Evolutionary conservation across 2,888 invertebrate genomes (phyloP), one percentile per base, ranked within the genome.

Genomic region (Calephelis perditalis): DNA sequence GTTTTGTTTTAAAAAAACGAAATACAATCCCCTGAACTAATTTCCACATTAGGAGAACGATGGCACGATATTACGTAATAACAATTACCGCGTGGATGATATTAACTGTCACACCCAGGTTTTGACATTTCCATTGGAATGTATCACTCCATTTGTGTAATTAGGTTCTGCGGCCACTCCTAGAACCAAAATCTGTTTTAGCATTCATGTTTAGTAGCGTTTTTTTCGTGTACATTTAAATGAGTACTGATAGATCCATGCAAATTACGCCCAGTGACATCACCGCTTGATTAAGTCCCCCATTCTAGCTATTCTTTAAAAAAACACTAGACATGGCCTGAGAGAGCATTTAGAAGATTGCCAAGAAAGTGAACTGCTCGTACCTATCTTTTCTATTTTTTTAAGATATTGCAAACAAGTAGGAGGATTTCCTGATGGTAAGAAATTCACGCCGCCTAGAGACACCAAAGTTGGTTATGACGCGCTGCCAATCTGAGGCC

Each of bases 71-170:
- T 49, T 49, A 49, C 49, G 49, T 49, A 49, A 49, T 49, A 7
- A 49, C 49, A 49, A 49, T 49, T 49, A 49, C 49, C n/a, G 15
- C 26, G 15, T 26, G 26, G 15, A 15, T 49, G 49, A 9, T 26
- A 49, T 15, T 49, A 49, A 49, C 15, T n/a, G 26, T 26, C 49
- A 49, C 49, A 49, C 49, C 35, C 49, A 5, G 5, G 26, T 49
- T 49, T 26, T 49, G 49, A 26, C 35, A 26, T 49, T 26, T 49
- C 26, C 49, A 49, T 49, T 49, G 49, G 49, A 49, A 49, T 49
- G 49, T 49, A 10, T 49, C 49, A 49, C 49, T 49, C 49, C 49
- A 49, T 49, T 49, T 49, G 11, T 49, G 10, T 49, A 49, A 49
- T 49, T 49, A 49, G 49, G 49, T 26, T 49, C 26, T 49, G 5